Base-by-base conservation (phyloP, 2,113 vertebrate genomes). In the Alces alces region DNA sequence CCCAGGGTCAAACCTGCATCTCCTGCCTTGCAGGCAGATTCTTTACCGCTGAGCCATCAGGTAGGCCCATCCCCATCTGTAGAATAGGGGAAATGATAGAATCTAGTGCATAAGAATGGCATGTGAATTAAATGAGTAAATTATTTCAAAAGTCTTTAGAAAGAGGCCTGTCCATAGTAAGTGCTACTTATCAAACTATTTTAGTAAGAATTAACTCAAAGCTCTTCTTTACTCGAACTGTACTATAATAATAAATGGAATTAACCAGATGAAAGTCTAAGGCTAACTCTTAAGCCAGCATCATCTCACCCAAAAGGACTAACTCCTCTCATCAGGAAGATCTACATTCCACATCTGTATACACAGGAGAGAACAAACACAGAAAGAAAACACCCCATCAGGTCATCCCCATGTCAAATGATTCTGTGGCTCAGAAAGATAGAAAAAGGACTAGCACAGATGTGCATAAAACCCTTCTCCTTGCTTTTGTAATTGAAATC, bases 131-230 rank as follows among this genome's bases (percentile, higher is more conserved):
- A n/a, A 85, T 60, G 54, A 82, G 2, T 33, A 33, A 43, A 17
- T 54, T 10, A 76, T 19, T 55, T 93, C 27, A 61, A 61, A 95
- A 60, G 33, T 50, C 25, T 43, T 87, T 78, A 79, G 50, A 83
- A 93, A 83, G 33, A 30, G 33, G 3, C 6, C 73, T 87, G 14
- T 3, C 57, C 36, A 47, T 3, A 13, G 7, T 54, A 64, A 88
- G 15, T 28, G 7, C 45, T 79, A 2, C 21, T 88, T 84, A 45
- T 60, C 28, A 30, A 89, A 13, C 4, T 50, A 90, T 52, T 95
- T 89, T 61, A 89, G 28, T 10, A 78, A 94, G n/a, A 91, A 91
- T 52, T 78, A 28, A 54, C 21, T 87, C 39, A 60, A 87, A 82
- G 28, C 43, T 93, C 54, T 60, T 45, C 45, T 76, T 50, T 28